A percentile compares a stretch with the other conserved stretches of the same genome.
Conservation (phyloP, 2,888 invertebrate genomes). For the Nymphalis urticae region DNA sequence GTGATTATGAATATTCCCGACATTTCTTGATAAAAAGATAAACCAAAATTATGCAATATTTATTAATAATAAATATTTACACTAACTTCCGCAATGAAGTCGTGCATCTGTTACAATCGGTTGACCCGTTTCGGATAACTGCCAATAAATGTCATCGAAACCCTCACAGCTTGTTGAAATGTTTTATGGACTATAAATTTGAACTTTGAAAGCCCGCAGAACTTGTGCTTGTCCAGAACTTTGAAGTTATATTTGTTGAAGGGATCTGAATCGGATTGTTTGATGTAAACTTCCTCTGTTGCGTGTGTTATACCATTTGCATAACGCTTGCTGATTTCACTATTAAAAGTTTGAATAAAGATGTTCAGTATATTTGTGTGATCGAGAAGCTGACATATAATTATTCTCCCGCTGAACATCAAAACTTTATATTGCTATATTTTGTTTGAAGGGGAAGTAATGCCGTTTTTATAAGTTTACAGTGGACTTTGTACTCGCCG, state of each 20-base stretch:
- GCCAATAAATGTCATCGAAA: conserved; percentile 64
- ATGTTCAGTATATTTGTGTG: background rate
- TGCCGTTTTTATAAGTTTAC: too few relatives aligned
- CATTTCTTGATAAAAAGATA: too few relatives aligned
- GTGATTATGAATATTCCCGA: too few relatives aligned
- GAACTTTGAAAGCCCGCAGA: conserved; percentile 51
- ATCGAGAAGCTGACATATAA: background rate
- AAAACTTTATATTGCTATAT: too few relatives aligned
- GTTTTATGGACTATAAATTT: conserved; percentile 71
- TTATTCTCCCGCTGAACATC: too few relatives aligned
- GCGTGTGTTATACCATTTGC: background rate
- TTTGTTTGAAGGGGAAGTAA: too few relatives aligned
- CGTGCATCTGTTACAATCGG: conserved; percentile 48
- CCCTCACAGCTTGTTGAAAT: conserved; percentile 66
- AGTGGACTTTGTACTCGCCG: too few relatives aligned
- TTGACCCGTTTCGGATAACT: conserved; percentile 48
- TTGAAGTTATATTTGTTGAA: conserved; percentile 14
- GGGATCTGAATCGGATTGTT: conserved; percentile 11
- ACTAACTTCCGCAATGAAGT: conserved; percentile 18
- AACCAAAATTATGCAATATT: too few relatives aligned
- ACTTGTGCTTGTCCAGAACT: conserved; percentile 51
- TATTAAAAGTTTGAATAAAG: background rate
- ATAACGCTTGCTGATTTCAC: background rate
- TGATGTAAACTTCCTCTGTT: background rate
- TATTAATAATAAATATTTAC: conserved; percentile 1